phyloP scores from a whole-genome alignment of 2,888 invertebrate genomes.

The Stenchaetothrips biformis region DNA sequence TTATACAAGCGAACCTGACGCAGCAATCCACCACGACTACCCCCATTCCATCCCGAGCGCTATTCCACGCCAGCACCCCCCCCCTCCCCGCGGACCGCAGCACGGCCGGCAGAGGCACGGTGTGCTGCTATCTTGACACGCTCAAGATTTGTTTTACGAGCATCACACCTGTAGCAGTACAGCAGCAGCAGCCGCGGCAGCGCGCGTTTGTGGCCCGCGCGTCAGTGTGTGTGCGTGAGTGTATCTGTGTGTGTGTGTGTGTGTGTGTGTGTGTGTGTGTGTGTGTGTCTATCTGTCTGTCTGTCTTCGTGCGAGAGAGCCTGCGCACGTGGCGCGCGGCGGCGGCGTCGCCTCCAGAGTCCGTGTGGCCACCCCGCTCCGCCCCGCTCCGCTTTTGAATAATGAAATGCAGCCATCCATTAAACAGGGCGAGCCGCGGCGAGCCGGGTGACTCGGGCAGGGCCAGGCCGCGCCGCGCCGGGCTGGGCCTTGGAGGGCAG shows the following conservation, averaged over 20 bases:
- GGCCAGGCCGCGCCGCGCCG: too few relatives aligned
- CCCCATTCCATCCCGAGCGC: not conserved
- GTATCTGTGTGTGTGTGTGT: not conserved
- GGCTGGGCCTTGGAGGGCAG: too few relatives aligned
- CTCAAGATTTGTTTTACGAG: slow-evolving; percentile 15
- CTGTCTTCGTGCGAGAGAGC: not conserved
- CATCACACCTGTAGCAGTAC: slow-evolving; percentile 7
- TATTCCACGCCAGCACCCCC: not conserved
- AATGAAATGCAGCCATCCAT: slow-evolving; percentile 1
- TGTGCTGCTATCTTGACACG: slow-evolving; percentile 29
- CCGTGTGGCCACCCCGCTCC: not conserved
- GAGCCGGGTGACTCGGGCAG: too few relatives aligned
- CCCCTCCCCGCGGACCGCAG: slow-evolving; percentile 31
- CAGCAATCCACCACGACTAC: slow-evolving; percentile 21
- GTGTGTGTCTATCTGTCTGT: too few relatives aligned
- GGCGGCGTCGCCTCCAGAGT: not conserved
- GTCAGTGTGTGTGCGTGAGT: too few relatives aligned
- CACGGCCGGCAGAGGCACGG: slow-evolving; percentile 26
- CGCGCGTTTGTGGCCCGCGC: too few relatives aligned
- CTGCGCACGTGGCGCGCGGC: not conserved
- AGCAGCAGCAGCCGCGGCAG: not conserved
- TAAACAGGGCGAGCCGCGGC: not conserved
- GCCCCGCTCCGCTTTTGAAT: not conserved
- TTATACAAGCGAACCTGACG: not conserved
- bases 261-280: not conserved